phyloP scores from a whole-genome alignment of 2,888 invertebrate species.

The Argynnis bischoffii region DNA sequence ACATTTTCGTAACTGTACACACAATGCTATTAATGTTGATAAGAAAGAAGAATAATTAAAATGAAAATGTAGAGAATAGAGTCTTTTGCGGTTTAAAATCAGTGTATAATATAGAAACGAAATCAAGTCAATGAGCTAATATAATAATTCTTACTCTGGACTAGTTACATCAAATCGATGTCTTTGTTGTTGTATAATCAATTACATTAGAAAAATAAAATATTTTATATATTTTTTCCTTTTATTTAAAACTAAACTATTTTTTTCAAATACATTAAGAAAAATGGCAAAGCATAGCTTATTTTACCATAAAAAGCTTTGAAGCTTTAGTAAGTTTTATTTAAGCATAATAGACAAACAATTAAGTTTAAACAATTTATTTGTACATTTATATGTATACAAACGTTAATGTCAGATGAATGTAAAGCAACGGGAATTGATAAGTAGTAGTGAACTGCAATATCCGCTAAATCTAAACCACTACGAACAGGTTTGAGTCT shows the following conservation, averaged over 20 bases:
- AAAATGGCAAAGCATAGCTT: no score
- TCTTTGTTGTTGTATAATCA: background rate
- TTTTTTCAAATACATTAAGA: no score
- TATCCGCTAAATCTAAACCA: slow-evolving; percentile 34
- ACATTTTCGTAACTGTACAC: no score
- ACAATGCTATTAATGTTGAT: no score
- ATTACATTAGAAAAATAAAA: background rate
- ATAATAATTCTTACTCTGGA: background rate
- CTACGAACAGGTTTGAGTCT: slow-evolving; percentile 39
- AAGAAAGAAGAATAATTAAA: no score
- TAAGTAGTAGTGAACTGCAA: slow-evolving; percentile 16
- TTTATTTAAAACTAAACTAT: no score
- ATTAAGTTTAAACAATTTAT: background rate
- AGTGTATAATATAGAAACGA: background rate
- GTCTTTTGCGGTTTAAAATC: background rate
- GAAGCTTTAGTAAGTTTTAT: no score
- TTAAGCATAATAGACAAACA: background rate
- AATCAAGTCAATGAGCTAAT: slow-evolving; percentile 10
- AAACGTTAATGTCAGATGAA: background rate
- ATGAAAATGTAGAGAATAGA: background rate
- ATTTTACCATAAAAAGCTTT: no score
- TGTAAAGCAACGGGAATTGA: slow-evolving; percentile 17
- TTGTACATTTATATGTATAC: background rate
- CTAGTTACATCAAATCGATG: slow-evolving; percentile 1
- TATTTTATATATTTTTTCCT: no score